phyloP scores from a whole-genome alignment of 2,113 vertebrate genomes.

The Picathartes gymnocephalus region DNA sequence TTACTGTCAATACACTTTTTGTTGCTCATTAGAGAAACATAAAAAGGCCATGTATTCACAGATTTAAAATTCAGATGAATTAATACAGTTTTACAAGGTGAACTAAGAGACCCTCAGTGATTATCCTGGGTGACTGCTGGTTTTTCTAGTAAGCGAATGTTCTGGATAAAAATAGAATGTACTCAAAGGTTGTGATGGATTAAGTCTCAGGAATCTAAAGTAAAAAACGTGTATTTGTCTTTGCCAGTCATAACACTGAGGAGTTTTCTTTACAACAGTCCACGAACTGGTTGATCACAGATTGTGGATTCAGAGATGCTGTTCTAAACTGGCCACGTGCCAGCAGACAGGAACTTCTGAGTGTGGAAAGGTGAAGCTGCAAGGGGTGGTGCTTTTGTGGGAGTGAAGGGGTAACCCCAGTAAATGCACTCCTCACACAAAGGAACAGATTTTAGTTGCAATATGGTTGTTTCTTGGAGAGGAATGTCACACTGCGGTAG shows the following conservation, averaged over 20 bases:
- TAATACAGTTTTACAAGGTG: not conserved
- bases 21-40: not conserved
- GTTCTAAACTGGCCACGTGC: not conserved
- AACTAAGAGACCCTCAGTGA: not conserved
- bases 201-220: not conserved
- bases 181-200: not conserved
- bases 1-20: not conserved
- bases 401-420: not conserved
- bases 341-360: not conserved
- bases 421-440: not conserved
- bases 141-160: not conserved
- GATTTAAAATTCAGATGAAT: not conserved
- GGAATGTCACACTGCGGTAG: not conserved
- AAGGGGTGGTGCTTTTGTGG: not conserved
- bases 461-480: not conserved
- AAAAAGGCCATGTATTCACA: not conserved
- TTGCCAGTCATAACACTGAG: not conserved
- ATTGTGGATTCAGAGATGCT: not conserved
- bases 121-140: not conserved
- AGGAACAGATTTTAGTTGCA: not conserved
- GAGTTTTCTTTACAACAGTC: not conserved
- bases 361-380: not conserved
- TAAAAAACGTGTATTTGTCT: constrained; percentile 18
- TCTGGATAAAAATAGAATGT: constrained; percentile 11
- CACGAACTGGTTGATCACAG: not conserved